Conservation (phyloP, 2,888 invertebrate genomes). For the Synanthedon vespiformis region DNA sequence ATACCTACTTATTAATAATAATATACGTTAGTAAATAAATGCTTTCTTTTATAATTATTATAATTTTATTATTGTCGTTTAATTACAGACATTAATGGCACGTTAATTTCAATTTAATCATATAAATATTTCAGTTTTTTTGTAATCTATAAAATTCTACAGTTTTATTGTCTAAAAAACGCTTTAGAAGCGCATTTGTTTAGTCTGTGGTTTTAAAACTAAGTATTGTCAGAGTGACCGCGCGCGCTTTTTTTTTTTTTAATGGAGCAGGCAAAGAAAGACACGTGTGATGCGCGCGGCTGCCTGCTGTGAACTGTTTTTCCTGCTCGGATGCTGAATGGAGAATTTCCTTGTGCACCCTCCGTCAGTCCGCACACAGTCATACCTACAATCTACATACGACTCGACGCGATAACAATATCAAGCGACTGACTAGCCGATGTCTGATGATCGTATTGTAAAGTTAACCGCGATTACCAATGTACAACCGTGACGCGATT, state of each 20-base stretch:
- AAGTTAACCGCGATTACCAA: not conserved
- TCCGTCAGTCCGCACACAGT: slow-evolving; percentile 16
- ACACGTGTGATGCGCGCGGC: slow-evolving; percentile 40
- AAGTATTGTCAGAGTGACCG: slow-evolving; percentile 34
- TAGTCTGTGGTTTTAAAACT: slow-evolving; percentile 14
- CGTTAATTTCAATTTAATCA: slow-evolving; percentile 1
- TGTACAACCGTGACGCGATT: not conserved
- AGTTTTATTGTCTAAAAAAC: slow-evolving; percentile 7
- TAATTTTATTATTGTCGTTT: slow-evolving; percentile 5
- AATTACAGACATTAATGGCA: not conserved
- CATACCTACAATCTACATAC: too few species aligned
- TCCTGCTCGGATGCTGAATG: slow-evolving; percentile 33
- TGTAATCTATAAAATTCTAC: not conserved
- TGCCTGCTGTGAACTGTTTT: slow-evolving; percentile 48
- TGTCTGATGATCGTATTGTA: slow-evolving; percentile 10
- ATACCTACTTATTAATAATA: not conserved
- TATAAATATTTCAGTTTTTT: not conserved
- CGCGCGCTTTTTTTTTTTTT: slow-evolving; percentile 24
- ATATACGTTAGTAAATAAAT: not conserved
- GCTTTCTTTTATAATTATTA: not conserved
- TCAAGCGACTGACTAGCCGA: slow-evolving; percentile 18
- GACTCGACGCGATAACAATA: slow-evolving; percentile 14
- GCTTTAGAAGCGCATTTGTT: slow-evolving; percentile 10
- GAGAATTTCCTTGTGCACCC: slow-evolving; percentile 39
- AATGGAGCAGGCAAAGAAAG: slow-evolving; percentile 2